Evolutionary conservation across 2,797 vertebrate genomes (phyloP).

Genomic region (Danio choprae): DNA sequence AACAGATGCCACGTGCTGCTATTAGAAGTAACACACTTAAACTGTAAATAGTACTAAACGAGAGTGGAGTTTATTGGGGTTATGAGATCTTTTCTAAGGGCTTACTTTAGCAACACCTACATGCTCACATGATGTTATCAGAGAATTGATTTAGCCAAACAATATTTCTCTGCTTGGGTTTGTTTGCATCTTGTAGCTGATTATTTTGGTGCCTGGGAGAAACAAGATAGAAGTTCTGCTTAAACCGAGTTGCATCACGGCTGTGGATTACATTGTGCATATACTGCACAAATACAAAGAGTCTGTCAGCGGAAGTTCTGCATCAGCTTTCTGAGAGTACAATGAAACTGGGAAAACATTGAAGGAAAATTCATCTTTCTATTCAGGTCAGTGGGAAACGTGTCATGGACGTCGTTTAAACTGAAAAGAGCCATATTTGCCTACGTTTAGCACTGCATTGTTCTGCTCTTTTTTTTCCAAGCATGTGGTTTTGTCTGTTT

Average conservation of each 20-base stretch:
- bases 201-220: slow-evolving; percentile 33
- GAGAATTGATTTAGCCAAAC: slow-evolving; percentile 29
- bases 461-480: not conserved
- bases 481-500: slow-evolving; percentile 22
- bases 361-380: slow-evolving; percentile 39
- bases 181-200: slow-evolving; percentile 33
- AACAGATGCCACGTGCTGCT: slow-evolving; percentile 3
- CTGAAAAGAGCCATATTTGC: not conserved
- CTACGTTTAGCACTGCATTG: not conserved
- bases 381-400: slow-evolving; percentile 28
- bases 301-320: slow-evolving; percentile 44
- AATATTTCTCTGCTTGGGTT: slow-evolving; percentile 27
- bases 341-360: slow-evolving; percentile 42
- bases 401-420: slow-evolving; percentile 11
- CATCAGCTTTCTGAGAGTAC: slow-evolving; percentile 47
- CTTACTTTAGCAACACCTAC: not conserved
- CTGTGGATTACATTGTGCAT: slow-evolving; percentile 37
- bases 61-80: not conserved
- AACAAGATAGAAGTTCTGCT: slow-evolving; percentile 36
- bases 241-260: slow-evolving; percentile 20
- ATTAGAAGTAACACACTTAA: not conserved
- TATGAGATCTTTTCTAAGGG: slow-evolving; percentile 13
- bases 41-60: slow-evolving; percentile 14
- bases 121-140: slow-evolving; percentile 15
- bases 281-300: slow-evolving; percentile 45